A percentile compares a stretch with the other conserved stretches of the same genome.
Conservation (phyloP, 2,113 vertebrate genomes). For the Girardinichthys multiradiatus region DNA sequence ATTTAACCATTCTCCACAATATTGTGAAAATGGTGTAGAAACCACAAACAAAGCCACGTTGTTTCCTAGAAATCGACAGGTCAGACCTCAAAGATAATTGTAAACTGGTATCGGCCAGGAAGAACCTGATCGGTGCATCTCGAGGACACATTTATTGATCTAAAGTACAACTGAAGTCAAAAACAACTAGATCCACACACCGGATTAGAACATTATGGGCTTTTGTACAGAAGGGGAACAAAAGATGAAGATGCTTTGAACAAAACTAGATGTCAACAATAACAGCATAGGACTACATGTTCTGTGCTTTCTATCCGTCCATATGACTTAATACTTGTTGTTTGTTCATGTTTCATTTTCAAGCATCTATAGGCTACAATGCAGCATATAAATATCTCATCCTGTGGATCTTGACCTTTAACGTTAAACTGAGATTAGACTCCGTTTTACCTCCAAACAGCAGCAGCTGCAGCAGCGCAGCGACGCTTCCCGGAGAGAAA, state of each 20-base stretch:
- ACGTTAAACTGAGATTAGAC: not conserved
- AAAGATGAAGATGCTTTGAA: too few relatives aligned
- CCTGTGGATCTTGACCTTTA: too few relatives aligned
- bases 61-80: not conserved
- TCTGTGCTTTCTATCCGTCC: too few relatives aligned
- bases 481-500: constrained; percentile 72
- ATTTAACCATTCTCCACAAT: too few relatives aligned
- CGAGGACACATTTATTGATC: not conserved
- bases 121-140: not conserved
- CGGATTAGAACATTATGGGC: not conserved
- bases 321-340: too few relatives aligned
- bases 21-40: too few relatives aligned
- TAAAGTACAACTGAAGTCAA: too few relatives aligned
- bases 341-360: not conserved
- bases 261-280: too few relatives aligned
- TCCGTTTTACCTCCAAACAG: constrained; percentile 75
- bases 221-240: not conserved
- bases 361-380: not conserved
- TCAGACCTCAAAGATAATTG: not conserved
- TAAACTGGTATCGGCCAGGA: not conserved
- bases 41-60: not conserved
- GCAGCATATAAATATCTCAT: not conserved
- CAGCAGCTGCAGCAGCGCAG: constrained; percentile 59
- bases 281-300: too few relatives aligned
- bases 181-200: too few relatives aligned